These are phyloP conservation scores for Leptatherina wallacei DNA, from an alignment of 2,797 vertebrate genomes.

Conservation along the genomic window DNA sequence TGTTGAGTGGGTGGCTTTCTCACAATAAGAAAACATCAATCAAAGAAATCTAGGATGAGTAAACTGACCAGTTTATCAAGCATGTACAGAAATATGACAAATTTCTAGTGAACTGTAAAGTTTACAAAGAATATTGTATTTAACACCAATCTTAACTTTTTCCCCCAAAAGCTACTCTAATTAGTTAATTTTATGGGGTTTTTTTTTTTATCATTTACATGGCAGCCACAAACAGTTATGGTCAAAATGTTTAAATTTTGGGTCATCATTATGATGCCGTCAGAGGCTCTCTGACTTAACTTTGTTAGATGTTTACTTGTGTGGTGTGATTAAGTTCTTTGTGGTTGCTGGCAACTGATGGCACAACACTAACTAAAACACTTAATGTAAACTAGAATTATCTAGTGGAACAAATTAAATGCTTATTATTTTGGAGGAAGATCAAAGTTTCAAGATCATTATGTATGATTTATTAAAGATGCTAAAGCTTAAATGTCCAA, in stretches of 20 bases:
- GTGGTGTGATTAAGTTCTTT: neutral
- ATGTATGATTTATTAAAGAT: neutral
- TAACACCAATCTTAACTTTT: neutral
- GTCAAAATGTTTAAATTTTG: neutral
- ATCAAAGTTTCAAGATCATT: neutral
- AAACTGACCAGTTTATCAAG: slow-evolving; percentile 42
- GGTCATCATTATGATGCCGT: neutral
- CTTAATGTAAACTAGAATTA: neutral
- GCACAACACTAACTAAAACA: neutral
- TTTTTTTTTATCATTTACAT: neutral
- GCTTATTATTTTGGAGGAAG: neutral
- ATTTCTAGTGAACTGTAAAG: neutral
- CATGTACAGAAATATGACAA: neutral
- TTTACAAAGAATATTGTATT: neutral
- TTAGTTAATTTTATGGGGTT: neutral
- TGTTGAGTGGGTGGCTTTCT: slow-evolving; percentile 56
- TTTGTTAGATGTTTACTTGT: neutral
- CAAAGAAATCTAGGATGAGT: slow-evolving; percentile 20
- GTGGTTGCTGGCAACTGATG: neutral
- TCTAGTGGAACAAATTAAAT: neutral
- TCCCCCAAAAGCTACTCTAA: neutral
- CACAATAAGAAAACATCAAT: slow-evolving; percentile 30
- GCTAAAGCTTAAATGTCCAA: neutral
- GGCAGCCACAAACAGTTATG: neutral
- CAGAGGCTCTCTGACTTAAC: neutral